phyloP scores from a whole-genome alignment of 2,888 invertebrate genomes.

The Netelia inedita region DNA sequence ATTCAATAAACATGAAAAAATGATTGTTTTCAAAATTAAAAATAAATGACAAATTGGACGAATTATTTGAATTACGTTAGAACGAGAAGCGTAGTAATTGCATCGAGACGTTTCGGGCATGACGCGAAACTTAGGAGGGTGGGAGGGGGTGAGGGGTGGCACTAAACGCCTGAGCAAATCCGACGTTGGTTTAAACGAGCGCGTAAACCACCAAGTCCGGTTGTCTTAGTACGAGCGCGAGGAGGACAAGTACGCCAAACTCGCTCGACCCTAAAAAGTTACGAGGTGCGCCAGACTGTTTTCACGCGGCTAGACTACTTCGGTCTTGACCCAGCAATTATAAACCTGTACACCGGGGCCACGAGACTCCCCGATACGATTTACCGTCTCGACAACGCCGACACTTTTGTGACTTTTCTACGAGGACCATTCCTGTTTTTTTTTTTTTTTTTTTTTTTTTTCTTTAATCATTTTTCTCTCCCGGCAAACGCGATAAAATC shows the following conservation, averaged over 20 bases:
- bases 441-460: background rate
- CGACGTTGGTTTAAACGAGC: slow-evolving; percentile 19
- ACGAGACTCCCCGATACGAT: slow-evolving; percentile 45
- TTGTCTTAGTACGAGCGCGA: slow-evolving; percentile 6
- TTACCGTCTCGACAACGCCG: slow-evolving; percentile 39
- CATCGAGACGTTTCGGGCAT: too few relatives aligned
- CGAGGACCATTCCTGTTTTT: background rate
- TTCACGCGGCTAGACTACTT: slow-evolving; percentile 46
- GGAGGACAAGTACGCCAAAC: slow-evolving; percentile 8
- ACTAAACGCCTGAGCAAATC: slow-evolving; percentile 25
- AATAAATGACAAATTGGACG: too few relatives aligned
- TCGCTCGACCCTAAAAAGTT: slow-evolving; percentile 39
- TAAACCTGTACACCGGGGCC: slow-evolving; percentile 29
- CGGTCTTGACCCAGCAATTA: slow-evolving; percentile 64
- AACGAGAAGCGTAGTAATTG: too few relatives aligned
- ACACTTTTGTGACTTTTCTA: slow-evolving; percentile 1
- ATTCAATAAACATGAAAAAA: too few relatives aligned
- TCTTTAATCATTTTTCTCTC: background rate
- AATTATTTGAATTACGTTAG: too few relatives aligned
- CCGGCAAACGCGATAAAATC: too few relatives aligned
- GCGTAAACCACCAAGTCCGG: slow-evolving; percentile 32
- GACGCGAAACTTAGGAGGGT: too few relatives aligned
- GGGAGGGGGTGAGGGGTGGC: too few relatives aligned
- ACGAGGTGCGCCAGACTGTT: slow-evolving; percentile 47
- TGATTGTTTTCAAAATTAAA: too few relatives aligned